Base-by-base conservation (phyloP, 1,140 invertebrate genomes). In the Rhysida immarginata region DNA sequence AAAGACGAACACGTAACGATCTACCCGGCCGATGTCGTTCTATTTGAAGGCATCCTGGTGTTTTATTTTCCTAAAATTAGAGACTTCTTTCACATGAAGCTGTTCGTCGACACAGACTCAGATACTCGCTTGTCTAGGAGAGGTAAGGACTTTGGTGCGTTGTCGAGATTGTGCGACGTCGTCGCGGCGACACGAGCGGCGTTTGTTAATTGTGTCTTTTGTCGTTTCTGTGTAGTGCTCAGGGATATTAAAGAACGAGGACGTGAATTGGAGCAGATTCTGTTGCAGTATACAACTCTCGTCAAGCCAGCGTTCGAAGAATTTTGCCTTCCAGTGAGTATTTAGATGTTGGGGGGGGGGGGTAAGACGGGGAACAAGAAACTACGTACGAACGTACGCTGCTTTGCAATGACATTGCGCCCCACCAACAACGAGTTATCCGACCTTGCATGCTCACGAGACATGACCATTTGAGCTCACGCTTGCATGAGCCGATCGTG, bases 251-350 rank as follows among this genome's bases (percentile, higher is more conserved):
- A 87, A 63, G 94, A 99, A 73, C 78, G 90, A 63, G 90, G 90
- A 2, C 74, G 96, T 48, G 87, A 95, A 69, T 73, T 99, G 62
- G 91, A 96, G 65, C 84, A 92, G 61, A 91, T 98, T 43, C 75
- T 99, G 18, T 85, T 86, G 66, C 93, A 98, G 67, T 99, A 99
- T 69, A 96, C 93, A 78, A 91, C 85, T 65, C 92, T 87, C 68
- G 95, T 98, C 0, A 98, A 99, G 69, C 95, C 95, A 41, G 94
- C 95, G 1, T 99, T 99, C 75, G 96, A 99, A 71, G 95, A 99
- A 71, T 99, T 99, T 74, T 99, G 95, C 71, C 79, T 94, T 61
- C 96, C 96, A 44, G 88, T 92, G 75, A 81, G 79, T 77, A n/a
- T n/a, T n/a, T n/a, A n/a, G n/a, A n/a, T n/a, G n/a, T n/a, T n/a